These are phyloP conservation scores for Caenorhabditis elegans DNA, from an alignment of 1,140 invertebrate genomes.

Conservation along the genomic window WBcel235 BX284604.4:7174501-7175000, in stretches of 20 bases:
- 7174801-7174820: not conserved
- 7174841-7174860: not conserved
- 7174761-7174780: not conserved
- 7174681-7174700: not conserved
- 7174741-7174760: slow-evolving; percentile 1
- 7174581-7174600: not conserved
- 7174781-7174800: not conserved
- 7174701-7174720: not conserved
- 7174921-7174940: not conserved
- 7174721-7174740: not conserved
- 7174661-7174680: not conserved
- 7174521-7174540: not conserved
- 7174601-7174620: not conserved
- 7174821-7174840: not conserved
- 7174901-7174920: not conserved
- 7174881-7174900: not conserved
- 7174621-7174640: not conserved
- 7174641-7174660: not conserved
- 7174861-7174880: not conserved
- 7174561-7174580: not conserved
- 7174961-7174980: not conserved
- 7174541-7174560: not conserved
- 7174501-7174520: not conserved
- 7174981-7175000: not conserved
- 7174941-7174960: not conserved